Evolutionary conservation across 1,140 invertebrate species (phyloP).

Genomic region (Gryllus bimaculatus): DNA sequence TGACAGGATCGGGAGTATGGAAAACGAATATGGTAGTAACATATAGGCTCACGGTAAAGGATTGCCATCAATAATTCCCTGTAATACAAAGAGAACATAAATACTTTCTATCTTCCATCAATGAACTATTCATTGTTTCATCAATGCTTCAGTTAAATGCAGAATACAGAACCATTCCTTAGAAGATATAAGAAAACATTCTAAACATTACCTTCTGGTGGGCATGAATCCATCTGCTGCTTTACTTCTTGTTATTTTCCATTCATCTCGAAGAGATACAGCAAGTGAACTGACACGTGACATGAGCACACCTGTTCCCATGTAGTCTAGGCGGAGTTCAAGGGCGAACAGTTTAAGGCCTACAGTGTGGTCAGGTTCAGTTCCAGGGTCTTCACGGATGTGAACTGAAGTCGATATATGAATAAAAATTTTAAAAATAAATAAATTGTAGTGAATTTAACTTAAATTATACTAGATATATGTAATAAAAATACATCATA

Average conservation of each 20-base stretch:
- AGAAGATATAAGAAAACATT: too few species aligned
- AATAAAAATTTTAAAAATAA: slow-evolving; percentile 17
- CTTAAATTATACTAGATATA: slow-evolving; percentile 8
- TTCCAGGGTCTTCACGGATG: slow-evolving; percentile 79
- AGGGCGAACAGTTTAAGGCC: slow-evolving; percentile 76
- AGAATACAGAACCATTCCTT: too few species aligned
- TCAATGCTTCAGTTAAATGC: too few species aligned
- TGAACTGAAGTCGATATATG: slow-evolving; percentile 47
- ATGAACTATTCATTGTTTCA: too few species aligned
- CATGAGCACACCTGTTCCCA: slow-evolving; percentile 91
- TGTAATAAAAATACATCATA: slow-evolving; percentile 6
- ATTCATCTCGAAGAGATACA: slow-evolving; percentile 72
- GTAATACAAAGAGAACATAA: too few species aligned
- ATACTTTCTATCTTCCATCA: too few species aligned
- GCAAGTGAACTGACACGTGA: slow-evolving; percentile 72
- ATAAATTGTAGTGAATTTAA: background rate
- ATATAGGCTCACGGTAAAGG: too few species aligned
- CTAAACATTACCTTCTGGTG: slow-evolving; percentile 27
- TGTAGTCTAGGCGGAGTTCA: slow-evolving; percentile 87
- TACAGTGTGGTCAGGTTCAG: slow-evolving; percentile 80
- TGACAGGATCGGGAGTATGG: too few species aligned
- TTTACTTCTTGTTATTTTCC: slow-evolving; percentile 50
- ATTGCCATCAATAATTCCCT: too few species aligned
- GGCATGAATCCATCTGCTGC: slow-evolving; percentile 25
- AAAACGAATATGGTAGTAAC: too few species aligned